Conservation (phyloP, 2,888 invertebrate genomes). For the Zelleria hepariella region DNA sequence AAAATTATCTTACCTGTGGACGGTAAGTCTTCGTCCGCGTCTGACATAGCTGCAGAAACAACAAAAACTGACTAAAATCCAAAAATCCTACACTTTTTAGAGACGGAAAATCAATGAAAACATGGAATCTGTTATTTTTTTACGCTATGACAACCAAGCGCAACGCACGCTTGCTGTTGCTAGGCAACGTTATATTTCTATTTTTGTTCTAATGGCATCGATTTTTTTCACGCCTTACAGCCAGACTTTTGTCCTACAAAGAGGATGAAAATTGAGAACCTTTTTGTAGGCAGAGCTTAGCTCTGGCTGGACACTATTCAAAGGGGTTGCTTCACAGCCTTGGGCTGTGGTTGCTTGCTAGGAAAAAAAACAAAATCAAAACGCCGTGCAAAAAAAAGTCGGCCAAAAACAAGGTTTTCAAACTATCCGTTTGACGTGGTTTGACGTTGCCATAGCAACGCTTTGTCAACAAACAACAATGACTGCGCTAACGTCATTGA, state of each 20-base stretch:
- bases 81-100: background rate
- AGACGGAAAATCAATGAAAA: background rate
- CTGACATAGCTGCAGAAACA: background rate
- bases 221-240: background rate
- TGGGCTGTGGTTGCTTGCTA: too few species aligned
- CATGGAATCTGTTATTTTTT: background rate
- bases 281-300: too few species aligned
- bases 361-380: too few species aligned
- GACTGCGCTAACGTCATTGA: constrained; percentile 8
- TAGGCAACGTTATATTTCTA: background rate
- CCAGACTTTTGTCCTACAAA: background rate
- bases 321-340: too few species aligned
- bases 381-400: too few species aligned
- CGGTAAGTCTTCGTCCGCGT: background rate
- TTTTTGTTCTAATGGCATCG: background rate
- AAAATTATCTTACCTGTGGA: background rate
- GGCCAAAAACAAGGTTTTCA: too few species aligned
- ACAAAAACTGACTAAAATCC: background rate
- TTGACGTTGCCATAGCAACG: background rate
- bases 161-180: background rate
- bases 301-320: too few species aligned
- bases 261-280: background rate
- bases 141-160: constrained; percentile 31
- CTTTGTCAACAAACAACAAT: background rate
- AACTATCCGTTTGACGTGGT: too few species aligned